Conservation (phyloP, 1,140 invertebrate species). For the Papilio polyxenes region DNA sequence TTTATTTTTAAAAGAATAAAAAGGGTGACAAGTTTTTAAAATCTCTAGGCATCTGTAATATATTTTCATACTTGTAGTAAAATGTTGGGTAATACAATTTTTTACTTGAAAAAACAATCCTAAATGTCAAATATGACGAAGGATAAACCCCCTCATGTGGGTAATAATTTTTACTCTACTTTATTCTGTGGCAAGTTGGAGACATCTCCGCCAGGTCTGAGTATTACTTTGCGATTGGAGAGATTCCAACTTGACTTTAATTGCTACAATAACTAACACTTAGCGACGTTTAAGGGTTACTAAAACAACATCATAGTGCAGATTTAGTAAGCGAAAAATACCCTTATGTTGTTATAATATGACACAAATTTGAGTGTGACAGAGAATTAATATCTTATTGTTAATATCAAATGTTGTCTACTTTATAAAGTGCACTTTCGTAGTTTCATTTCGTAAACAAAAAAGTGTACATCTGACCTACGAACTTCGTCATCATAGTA, state of each 20-base stretch:
- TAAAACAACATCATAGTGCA: background rate
- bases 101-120: constrained; percentile 35
- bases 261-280: background rate
- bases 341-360: no score
- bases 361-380: no score
- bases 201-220: background rate
- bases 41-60: background rate
- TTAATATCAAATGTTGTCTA: no score
- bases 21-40: background rate
- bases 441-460: no score
- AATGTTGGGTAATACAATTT: background rate
- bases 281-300: background rate
- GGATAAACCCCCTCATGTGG: constrained; percentile 11
- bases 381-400: no score
- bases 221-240: background rate
- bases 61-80: background rate
- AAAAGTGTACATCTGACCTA: no score
- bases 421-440: no score
- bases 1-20: background rate
- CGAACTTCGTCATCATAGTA: no score
- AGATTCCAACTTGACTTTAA: background rate
- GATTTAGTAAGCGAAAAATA: no score
- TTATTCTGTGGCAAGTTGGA: constrained; percentile 1
- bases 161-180: constrained; percentile 9
- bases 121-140: constrained; percentile 31